Base-by-base conservation (phyloP, 2,113 vertebrate genomes). In the Paralichthys olivaceus region DNA sequence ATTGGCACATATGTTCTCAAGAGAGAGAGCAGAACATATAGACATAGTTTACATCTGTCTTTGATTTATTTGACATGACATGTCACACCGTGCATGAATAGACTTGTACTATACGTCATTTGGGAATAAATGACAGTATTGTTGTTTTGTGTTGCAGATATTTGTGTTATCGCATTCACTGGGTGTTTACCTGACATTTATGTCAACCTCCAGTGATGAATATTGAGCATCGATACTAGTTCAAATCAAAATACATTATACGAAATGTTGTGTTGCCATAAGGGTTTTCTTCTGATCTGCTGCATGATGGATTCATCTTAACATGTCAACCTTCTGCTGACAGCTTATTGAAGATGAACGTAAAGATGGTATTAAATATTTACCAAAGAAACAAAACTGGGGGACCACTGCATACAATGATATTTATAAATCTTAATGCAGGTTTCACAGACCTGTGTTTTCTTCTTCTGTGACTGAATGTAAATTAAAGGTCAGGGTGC, bases 41-140 rank as follows among this genome's bases (percentile, higher is more conserved):
- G 25, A 26, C 13, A 25, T 20, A 57, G 32, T 65, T 65, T 59
- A 68, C 28, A 37, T 72, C 51, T 8, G 62, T 55, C 45, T 81
- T 72, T 79, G 45, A 78, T 83, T 68, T 34, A 55, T 28, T 64
- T 61, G 70, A 78, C 23, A 29, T 22, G 40, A 8, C 34, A 64
- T 23, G 56, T 25, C 67, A 56, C 2, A 15, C 13, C 11, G 2
- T 2, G 32, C 0, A 2, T 67, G 5, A 20, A n/a, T 20, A 40
- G 20, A 75, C 64, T 28, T 19, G 5, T 37, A n/a, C 40, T 14
- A 47, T 28, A 40, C 34, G 26, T 59, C 49, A 43, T 5, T 3
- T 15, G 9, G 19, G 14, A 11, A 47, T n/a, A 4, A n/a, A n/a
- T 22, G 19, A 26, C 5, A n/a, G 19, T 11, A 51, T 4, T 28